Base-by-base conservation (phyloP, 2,888 invertebrate species). In the Apoda limacodes region DNA sequence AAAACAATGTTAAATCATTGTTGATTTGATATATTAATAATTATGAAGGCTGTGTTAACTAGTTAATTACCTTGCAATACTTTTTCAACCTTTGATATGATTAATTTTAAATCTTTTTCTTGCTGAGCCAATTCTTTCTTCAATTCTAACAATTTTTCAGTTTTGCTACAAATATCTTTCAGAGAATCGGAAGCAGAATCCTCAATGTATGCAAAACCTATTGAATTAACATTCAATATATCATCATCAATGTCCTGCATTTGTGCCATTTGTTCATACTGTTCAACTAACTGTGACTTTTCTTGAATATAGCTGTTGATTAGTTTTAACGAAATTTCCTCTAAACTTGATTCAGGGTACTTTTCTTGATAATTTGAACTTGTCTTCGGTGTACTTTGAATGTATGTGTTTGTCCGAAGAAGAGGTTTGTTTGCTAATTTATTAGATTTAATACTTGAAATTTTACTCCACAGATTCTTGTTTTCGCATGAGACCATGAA, bases 401-500 rank as follows among this genome's bases (percentile, higher is more conserved):
- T 88, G 45, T 88, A 89, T 3, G 88, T 89, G 50, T 87, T 86
- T 0, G 72, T 74, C 2, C 75, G 59, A 11, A 72, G 30, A 32
- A 76, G 50, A 10, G 72, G 69, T 40, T 62, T 63, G 31, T 25
- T 51, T n/a, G 47, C 28, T 1, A 39, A 25, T 45, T 63, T 75
- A 7, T 69, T 65, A 9, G 56, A 40, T 30, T 67, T 78, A 14
- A 74, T 39, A 9, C 84, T 83, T 4, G 88, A 87, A 32, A 93
- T 74, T 50, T 88, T 85, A 33, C 82, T 85, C 93, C 93, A 93
- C 22, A 93, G 65, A 42, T 88, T 88, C 50, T 88, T 87, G 59
- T 93, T 93, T 62, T 93, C 93, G 47, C 85, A 84, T 3, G 91
- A 88, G 6, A 93, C 90, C 89, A 93, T 90, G 47, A 84, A 85